phyloP scores from a whole-genome alignment of 2,888 invertebrate genomes.

The Caenorhabditis macrosperma region DNA sequence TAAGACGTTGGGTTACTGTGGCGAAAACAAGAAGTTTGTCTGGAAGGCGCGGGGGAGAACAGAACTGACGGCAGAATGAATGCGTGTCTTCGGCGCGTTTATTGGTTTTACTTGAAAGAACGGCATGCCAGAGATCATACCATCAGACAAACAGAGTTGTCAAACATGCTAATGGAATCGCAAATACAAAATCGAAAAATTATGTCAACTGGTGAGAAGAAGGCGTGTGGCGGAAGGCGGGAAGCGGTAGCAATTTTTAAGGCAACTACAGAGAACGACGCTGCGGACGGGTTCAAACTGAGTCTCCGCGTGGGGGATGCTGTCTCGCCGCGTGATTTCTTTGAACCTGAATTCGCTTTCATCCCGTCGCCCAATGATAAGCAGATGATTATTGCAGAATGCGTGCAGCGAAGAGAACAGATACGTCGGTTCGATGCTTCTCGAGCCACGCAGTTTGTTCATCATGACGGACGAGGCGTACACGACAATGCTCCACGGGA shows the following conservation, averaged over 20 bases:
- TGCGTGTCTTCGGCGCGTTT: slow-evolving; percentile 28
- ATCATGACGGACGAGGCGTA: slow-evolving; percentile 90
- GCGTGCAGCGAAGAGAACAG: slow-evolving; percentile 39
- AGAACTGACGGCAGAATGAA: slow-evolving; percentile 1
- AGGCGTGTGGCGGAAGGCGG: background rate
- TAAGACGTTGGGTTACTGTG: slow-evolving; percentile 20
- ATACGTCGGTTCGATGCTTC: slow-evolving; percentile 83
- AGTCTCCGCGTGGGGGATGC: background rate
- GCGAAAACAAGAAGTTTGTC: slow-evolving; percentile 6
- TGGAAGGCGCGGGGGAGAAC: background rate
- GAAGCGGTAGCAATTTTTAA: background rate
- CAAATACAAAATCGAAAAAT: slow-evolving; percentile 42
- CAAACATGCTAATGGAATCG: slow-evolving; percentile 51
- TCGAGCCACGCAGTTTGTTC: slow-evolving; percentile 92
- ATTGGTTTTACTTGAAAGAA: slow-evolving; percentile 38
- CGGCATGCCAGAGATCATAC: slow-evolving; percentile 47
- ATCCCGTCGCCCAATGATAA: slow-evolving; percentile 28
- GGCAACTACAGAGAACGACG: slow-evolving; percentile 41
- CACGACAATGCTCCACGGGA: slow-evolving; percentile 83
- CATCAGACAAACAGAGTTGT: slow-evolving; percentile 24
- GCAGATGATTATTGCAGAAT: slow-evolving; percentile 44
- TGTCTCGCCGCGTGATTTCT: slow-evolving; percentile 38
- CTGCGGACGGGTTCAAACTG: slow-evolving; percentile 29
- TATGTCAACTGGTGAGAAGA: slow-evolving; percentile 21
- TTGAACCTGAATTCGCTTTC: slow-evolving; percentile 43